These are phyloP conservation scores for Adelognathus sp. DNA, from an alignment of 2,888 invertebrate species.

Conservation along the genomic window DNA sequence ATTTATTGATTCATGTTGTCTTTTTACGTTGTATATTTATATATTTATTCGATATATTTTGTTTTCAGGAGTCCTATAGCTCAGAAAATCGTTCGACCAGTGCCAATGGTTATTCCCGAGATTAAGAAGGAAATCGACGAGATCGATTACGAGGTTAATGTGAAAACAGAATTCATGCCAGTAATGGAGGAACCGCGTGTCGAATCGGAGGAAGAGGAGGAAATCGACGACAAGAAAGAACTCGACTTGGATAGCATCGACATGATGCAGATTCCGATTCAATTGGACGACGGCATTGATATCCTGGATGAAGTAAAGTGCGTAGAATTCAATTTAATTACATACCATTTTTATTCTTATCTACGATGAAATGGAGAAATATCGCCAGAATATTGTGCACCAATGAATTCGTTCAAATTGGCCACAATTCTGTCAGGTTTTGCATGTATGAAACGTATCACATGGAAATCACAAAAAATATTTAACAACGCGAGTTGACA, in stretches of 20 bases:
- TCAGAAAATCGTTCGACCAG: slow-evolving; percentile 60
- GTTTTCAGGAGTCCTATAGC: slow-evolving; percentile 70
- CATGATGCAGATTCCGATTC: slow-evolving; percentile 90
- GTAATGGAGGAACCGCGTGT: slow-evolving; percentile 63
- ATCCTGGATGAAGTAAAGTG: slow-evolving; percentile 82
- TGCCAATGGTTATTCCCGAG: slow-evolving; percentile 67
- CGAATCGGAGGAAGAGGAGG: slow-evolving; percentile 71
- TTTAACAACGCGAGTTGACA: no score
- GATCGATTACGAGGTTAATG: slow-evolving; percentile 73
- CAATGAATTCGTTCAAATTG: no score
- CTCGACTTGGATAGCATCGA: slow-evolving; percentile 85
- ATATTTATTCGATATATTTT: no score
- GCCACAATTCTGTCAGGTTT: no score
- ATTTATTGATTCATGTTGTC: no score
- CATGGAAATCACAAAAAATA: no score
- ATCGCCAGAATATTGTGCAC: no score
- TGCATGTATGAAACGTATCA: no score
- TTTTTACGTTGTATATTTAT: no score
- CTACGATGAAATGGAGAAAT: no score
- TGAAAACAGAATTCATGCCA: slow-evolving; percentile 70
- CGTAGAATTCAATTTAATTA: slow-evolving; percentile 59
- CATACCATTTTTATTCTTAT: no score
- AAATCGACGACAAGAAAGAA: slow-evolving; percentile 75
- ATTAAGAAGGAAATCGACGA: slow-evolving; percentile 78
- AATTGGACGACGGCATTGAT: slow-evolving; percentile 86